Evolutionary conservation across 2,888 invertebrate genomes (phyloP), one percentile per base, ranked within the genome.

Genomic region (Lordiphosa fenestrarum): DNA sequence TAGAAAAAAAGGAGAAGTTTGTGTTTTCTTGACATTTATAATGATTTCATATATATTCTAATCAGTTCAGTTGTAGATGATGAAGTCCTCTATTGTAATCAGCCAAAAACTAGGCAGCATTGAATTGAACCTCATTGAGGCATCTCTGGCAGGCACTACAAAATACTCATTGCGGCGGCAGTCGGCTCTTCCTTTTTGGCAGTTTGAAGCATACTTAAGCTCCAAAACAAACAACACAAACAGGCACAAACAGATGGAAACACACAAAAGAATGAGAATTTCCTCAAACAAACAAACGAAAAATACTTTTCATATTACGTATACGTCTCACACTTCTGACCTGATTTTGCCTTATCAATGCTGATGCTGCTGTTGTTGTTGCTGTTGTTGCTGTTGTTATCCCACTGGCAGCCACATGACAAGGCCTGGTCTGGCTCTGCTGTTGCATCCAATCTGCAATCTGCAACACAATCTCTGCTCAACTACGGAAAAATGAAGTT

Each of bases 391-490:
- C 37, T 62, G 40, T 49, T 53, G 61, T 33, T 44, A 33, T 44
- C 30, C 30, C n/a, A 13, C 44, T 40, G 66, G 57, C 62, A 63
- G 56, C 40, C 57, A 41, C 66, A 65, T 63, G 62, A 65, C 66
- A 65, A 21, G 39, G 23, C 25, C 33, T 30, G 33, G 9, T 30
- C 19, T 13, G 37, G 10, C 69, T 6, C 10, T 30, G 30, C 23
- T 46, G 69, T 66, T 74, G 73, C 73, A 66, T 62, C 47, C 72
- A 62, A 64, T 68, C 76, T 74, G 72, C 80, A 77, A 77, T 77
- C 76, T 83, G 77, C 77, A 84, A 84, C 84, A 84, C 84, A 77
- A 77, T 77, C 77, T 84, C 73, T 69, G 84, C 84, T 76, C 82
- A 81, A 81, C 78, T 73, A 84, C 84, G 74, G 71, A 77, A 77